Conservation (phyloP, 2,888 invertebrate species). For the Helobdella robusta region DNA sequence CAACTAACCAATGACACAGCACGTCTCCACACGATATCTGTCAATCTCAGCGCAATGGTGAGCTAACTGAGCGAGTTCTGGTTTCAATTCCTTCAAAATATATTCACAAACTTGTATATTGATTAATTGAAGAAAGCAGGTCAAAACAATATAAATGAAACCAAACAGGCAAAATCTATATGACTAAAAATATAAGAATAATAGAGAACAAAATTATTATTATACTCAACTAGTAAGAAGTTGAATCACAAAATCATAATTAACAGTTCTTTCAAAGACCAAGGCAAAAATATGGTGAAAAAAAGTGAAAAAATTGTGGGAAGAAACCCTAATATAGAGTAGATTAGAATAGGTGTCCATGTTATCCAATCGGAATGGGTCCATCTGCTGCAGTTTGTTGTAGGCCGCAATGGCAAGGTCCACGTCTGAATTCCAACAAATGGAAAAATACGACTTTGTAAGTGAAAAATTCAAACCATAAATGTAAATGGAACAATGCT, state of each 20-base stretch:
- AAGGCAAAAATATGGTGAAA: no score
- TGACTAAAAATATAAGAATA: no score
- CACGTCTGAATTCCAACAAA: slow-evolving; percentile 59
- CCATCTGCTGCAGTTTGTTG: slow-evolving; percentile 68
- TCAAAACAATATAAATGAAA: no score
- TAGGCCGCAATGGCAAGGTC: slow-evolving; percentile 78
- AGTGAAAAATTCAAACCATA: not conserved
- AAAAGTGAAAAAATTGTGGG: no score
- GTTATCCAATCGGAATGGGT: slow-evolving; percentile 87
- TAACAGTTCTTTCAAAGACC: no score
- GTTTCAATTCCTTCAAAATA: slow-evolving; percentile 62
- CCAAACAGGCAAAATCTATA: no score
- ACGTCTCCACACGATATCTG: slow-evolving; percentile 92
- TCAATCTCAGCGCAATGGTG: slow-evolving; percentile 86
- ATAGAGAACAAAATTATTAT: no score
- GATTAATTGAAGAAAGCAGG: no score
- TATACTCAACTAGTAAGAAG: no score
- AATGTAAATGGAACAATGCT: not conserved
- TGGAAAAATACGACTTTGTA: not conserved
- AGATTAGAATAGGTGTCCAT: slow-evolving; percentile 94
- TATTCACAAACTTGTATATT: no score
- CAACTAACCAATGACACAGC: slow-evolving; percentile 53
- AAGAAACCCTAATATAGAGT: slow-evolving; percentile 74
- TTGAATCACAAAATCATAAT: no score
- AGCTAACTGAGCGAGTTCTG: slow-evolving; percentile 82